phyloP scores from a whole-genome alignment of 2,888 invertebrate species.

The Ichneumon xanthorius region DNA sequence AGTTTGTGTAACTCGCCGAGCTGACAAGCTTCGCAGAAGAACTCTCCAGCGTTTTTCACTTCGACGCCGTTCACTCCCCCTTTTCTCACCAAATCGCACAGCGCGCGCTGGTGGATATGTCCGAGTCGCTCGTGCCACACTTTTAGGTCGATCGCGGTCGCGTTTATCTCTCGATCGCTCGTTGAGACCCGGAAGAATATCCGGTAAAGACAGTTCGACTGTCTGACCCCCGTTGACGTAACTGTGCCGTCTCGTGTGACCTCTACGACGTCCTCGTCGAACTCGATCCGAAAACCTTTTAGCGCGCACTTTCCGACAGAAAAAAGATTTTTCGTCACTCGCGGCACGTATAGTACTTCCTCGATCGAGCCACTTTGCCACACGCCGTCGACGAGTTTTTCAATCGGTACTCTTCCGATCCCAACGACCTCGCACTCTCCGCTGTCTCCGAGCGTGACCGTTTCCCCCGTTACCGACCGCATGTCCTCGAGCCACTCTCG shows the following conservation, averaged over 20 bases:
- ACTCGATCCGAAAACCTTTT: conserved; percentile 32
- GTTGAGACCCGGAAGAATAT: conserved; percentile 4
- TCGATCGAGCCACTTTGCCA: conserved; percentile 13
- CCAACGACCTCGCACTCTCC: conserved; percentile 39
- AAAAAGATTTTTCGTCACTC: conserved; percentile 65
- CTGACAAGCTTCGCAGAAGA: too few relatives aligned
- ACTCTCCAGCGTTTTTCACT: too few relatives aligned
- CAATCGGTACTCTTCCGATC: conserved; percentile 44
- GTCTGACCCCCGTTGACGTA: conserved; percentile 9
- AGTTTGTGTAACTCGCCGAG: conserved; percentile 4
- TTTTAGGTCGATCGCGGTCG: conserved; percentile 49
- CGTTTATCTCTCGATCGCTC: conserved; percentile 46
- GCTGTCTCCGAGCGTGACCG: conserved; percentile 40
- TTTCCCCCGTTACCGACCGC: conserved; percentile 23
- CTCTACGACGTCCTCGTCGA: conserved; percentile 19
- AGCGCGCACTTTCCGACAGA: conserved; percentile 52
- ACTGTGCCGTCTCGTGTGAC: not conserved
- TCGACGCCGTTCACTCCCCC: conserved; percentile 26
- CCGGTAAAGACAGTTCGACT: not conserved
- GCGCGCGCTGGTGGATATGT: conserved; percentile 68
- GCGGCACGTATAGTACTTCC: conserved; percentile 55
- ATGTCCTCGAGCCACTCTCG: conserved; percentile 40
- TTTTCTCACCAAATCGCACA: conserved; percentile 65
- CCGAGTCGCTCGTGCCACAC: conserved; percentile 74
- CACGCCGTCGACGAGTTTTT: conserved; percentile 26